Percentiles rank a stretch among this genome's conserved stretches.
phyloP scores from a whole-genome alignment of 2,888 invertebrate species.

The Tinea semifulvella region DNA sequence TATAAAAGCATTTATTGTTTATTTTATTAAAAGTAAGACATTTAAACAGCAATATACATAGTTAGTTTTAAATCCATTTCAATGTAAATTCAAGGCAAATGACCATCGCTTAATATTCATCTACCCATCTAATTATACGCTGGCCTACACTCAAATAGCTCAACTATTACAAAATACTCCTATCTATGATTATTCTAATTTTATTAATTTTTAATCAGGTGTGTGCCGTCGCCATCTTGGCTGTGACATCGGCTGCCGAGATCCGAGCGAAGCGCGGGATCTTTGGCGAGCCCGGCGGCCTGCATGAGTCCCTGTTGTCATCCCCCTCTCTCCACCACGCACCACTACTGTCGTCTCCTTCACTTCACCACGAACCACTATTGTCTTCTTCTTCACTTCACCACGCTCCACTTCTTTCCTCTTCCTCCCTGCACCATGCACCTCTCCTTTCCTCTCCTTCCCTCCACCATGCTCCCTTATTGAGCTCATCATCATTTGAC shows the following conservation, averaged over 20 bases:
- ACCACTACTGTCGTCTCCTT: neutral
- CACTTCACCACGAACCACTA: neutral
- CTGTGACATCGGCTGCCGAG: neutral
- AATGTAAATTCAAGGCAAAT: too few relatives aligned
- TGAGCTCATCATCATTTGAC: neutral
- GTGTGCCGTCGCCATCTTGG: neutral
- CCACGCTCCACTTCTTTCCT: neutral
- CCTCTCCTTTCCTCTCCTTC: constrained; percentile 2
- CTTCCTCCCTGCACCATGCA: neutral
- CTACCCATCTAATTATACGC: too few relatives aligned
- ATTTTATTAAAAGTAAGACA: too few relatives aligned
- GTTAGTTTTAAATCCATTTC: too few relatives aligned
- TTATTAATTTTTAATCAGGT: neutral
- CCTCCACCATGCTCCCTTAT: constrained; percentile 2
- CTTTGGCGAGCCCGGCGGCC: constrained; percentile 8
- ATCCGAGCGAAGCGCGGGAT: neutral
- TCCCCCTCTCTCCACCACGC: neutral
- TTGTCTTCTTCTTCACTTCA: neutral
- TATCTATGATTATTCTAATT: neutral
- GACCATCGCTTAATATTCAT: too few relatives aligned
- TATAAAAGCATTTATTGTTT: too few relatives aligned
- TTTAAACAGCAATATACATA: too few relatives aligned
- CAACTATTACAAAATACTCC: neutral
- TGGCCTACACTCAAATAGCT: too few relatives aligned
- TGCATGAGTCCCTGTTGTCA: neutral